Evolutionary conservation across 2,888 invertebrate genomes (phyloP), one percentile per base, ranked within the genome.

Genomic region (Seladonia tumulorum): DNA sequence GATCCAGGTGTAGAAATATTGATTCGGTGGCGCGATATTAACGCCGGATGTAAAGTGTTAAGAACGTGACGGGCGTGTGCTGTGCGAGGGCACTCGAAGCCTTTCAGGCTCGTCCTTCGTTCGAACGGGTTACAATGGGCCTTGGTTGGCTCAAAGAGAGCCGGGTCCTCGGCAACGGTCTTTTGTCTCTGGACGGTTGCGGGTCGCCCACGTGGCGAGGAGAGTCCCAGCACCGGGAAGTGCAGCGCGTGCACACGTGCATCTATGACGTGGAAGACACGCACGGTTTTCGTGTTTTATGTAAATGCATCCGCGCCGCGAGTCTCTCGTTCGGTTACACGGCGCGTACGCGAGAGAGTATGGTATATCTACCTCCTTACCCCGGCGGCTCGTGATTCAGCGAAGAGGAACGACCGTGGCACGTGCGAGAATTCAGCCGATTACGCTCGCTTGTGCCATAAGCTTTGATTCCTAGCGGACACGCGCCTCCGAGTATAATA

Each of bases 171-270:
- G 66, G 63, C 57, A n/a, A n/a, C 12, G 35, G 49, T 49, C 86
- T 82, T 86, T 87, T 87, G 87, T 87, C 77, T 86, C 45, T 18
- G 53, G 76, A 77, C 39, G 47, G 77, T 39, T 75, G 49, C 66
- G 66, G 71, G 39, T 87, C 86, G 86, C 79, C 86, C 87, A 86
- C 87, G 86, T 87, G 87, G 82, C 86, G 22, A 25, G 25, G 53
- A 10, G 53, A 53, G 42, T 72, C 42, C 42, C 82, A 22, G 60
- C 79, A 77, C 63, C 86, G 75, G 79, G 72, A 78, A 79, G 47
- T 68, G 66, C 71, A 72, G 22, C 76, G 73, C 76, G 66, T 72
- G 76, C 86, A 78, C 78, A 79, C 79, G 79, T 57, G 72, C 83
- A 80, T 80, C 77, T 71, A 78, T 81, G 83, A 86, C 83, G 74